These are phyloP conservation scores for Entelurus aequoreus DNA, from an alignment of 2,113 vertebrate species.

Conservation along the genomic window DNA sequence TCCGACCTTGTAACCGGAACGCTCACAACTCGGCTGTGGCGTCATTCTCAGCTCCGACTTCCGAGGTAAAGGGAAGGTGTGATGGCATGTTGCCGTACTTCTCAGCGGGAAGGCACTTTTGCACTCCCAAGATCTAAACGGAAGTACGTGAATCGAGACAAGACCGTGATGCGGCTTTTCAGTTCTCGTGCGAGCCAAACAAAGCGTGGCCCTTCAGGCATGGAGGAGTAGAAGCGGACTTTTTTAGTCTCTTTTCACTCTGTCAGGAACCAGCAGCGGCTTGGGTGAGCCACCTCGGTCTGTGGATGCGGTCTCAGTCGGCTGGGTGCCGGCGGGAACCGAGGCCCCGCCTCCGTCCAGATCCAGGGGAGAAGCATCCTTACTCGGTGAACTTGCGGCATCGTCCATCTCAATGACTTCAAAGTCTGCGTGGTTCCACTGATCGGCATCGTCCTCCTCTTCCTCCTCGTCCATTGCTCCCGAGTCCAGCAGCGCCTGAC, in stretches of 20 bases:
- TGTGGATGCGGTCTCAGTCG: conserved; percentile 3
- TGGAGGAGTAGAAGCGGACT: not conserved
- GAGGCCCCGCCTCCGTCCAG: not conserved
- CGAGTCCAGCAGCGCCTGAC: conserved; percentile 74
- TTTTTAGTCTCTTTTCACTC: conserved; percentile 73
- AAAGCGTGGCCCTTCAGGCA: not conserved
- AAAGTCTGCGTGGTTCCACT: conserved; percentile 84
- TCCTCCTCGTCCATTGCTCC: conserved; percentile 68
- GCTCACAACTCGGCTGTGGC: no score
- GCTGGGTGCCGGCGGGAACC: not conserved
- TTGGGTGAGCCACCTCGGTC: conserved; percentile 49
- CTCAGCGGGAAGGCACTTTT: no score
- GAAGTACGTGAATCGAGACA: no score
- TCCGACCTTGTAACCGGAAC: no score
- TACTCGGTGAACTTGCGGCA: conserved; percentile 52
- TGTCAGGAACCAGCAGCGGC: conserved; percentile 44
- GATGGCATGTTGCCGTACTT: no score
- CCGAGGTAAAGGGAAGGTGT: no score
- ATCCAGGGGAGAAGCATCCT: conserved; percentile 8
- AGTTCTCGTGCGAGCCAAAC: not conserved
- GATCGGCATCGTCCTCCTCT: conserved; percentile 61
- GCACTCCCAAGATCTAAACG: no score
- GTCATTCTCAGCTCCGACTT: no score
- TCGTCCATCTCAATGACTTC: conserved; percentile 86
- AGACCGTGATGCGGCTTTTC: not conserved